phyloP scores from a whole-genome alignment of 2,113 vertebrate genomes.

The Aplodontia rufa region DNA sequence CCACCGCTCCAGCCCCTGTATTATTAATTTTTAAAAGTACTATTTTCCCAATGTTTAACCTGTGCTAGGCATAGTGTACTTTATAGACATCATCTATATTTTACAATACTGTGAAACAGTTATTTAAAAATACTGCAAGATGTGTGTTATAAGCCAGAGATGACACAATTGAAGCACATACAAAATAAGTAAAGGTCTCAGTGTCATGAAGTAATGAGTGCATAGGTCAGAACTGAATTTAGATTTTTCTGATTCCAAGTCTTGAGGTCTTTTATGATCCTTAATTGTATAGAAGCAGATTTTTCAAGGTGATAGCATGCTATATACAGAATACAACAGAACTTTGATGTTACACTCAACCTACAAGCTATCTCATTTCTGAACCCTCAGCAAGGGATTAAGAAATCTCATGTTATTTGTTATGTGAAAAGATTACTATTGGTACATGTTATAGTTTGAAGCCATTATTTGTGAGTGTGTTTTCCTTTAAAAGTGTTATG shows the following conservation, averaged over 20 bases:
- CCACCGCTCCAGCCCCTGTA: too few relatives aligned
- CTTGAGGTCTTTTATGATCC: neutral
- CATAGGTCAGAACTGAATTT: neutral
- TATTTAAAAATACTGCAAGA: neutral
- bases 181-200: neutral
- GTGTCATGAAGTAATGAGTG: neutral
- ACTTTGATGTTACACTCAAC: neutral
- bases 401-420: neutral
- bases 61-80: neutral
- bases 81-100: neutral
- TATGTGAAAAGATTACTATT: neutral
- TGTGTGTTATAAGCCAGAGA: neutral
- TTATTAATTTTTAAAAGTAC: neutral
- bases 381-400: neutral
- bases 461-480: neutral
- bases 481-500: constrained; percentile 25
- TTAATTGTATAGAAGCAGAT: neutral
- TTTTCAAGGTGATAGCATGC: neutral
- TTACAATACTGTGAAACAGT: neutral
- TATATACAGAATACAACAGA: neutral
- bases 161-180: neutral
- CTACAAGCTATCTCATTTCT: neutral
- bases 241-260: neutral
- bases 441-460: neutral
- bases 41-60: neutral